Base-by-base conservation (phyloP, 2,113 vertebrate genomes). In the Hylia prasina region DNA sequence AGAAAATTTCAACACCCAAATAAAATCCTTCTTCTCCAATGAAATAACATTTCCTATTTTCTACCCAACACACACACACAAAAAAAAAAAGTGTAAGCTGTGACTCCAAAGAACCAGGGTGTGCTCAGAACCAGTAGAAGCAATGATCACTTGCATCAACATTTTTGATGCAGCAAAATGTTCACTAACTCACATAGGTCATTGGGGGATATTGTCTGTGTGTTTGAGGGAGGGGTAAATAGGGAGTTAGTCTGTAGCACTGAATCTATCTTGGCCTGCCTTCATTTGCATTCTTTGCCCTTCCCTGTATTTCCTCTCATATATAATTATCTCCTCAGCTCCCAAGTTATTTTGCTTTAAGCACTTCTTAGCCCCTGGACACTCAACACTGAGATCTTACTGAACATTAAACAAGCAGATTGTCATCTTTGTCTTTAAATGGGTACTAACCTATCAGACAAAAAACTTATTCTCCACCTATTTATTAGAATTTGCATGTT, bases 341-440 rank as follows among this genome's bases (percentile, higher is more conserved):
- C 79, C 91, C 85, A 35, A 91, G 91, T 89, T 96, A 88, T 86
- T 97, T 97, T 94, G 77, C 89, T 98, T 97, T 93, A 97, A 97
- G 96, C 89, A 97, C 92, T 96, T 96, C 86, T 92, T 92, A 97
- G 77, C 76, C 80, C 79, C 65, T 96, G 79, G 91, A 95, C 85
- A 90, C 89, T 64, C 75, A 82, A 78, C 64, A 95, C 12, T 82
- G 89, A 96, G 91, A 95, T 94, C 71, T 91, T 96, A 87, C 81
- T 94, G 92, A 97, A 95, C 96, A 82, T 95, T 95, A 96, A 96
- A 97, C 54, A 95, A 96, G 87, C 48, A 69, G 90, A 95, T 95
- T 95, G 85, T 83, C 89, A 96, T 90, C 91, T 94, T 96, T 97
- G 83, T 89, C 91, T 97, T 97, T 89, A 96, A 97, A 97, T 45